Percentiles rank a stretch among this genome's conserved stretches.
phyloP scores from a whole-genome alignment of 2,797 vertebrate genomes.

The Loris lydekkerianus region DNA sequence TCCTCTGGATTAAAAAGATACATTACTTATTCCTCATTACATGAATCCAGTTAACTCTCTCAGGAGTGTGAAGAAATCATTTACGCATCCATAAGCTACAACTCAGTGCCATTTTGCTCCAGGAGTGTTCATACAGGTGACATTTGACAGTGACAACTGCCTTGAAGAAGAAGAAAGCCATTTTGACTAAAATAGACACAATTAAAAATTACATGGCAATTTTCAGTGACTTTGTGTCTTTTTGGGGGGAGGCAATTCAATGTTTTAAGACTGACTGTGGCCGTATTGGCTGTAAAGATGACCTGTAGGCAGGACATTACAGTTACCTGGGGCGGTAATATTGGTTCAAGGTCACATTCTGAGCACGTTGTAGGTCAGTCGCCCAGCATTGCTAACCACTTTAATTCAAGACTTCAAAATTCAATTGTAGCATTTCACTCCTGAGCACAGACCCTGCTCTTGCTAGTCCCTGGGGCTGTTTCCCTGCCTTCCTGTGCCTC shows the following conservation, averaged over 20 bases:
- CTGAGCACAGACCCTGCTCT: neutral
- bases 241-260: neutral
- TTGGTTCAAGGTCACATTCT: neutral
- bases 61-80: neutral
- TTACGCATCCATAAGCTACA: neutral
- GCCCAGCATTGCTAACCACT: neutral
- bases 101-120: neutral
- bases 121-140: neutral
- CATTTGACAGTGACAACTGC: neutral
- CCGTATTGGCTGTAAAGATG: neutral
- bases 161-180: neutral
- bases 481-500: neutral
- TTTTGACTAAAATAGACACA: neutral
- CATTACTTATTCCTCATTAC: neutral
- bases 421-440: neutral
- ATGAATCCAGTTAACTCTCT: constrained; percentile 14
- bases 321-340: neutral
- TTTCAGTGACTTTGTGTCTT: neutral
- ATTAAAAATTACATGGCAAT: neutral
- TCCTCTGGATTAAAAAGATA: neutral
- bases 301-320: neutral
- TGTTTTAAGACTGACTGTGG: neutral
- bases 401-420: neutral
- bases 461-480: neutral
- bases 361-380: neutral